phyloP scores from a whole-genome alignment of 2,113 vertebrate species.

The Hippoglossus stenolepis region DNA sequence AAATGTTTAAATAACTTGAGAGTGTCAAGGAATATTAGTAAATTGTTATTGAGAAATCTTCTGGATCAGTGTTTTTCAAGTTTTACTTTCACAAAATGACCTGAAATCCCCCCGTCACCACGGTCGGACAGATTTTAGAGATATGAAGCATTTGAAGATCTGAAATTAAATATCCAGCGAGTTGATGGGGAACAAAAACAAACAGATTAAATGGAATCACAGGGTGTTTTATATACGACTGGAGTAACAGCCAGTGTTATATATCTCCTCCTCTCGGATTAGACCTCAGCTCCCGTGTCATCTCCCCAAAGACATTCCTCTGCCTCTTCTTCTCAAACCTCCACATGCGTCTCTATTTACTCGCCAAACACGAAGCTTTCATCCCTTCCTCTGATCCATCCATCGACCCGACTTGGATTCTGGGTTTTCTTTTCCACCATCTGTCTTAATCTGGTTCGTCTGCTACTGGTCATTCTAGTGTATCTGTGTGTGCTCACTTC shows the following conservation, averaged over 20 bases:
- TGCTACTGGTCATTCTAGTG: slow-evolving; percentile 6
- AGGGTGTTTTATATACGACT: background rate
- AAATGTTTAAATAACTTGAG: no score
- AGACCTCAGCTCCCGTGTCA: slow-evolving; percentile 8
- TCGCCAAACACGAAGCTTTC: slow-evolving; percentile 4
- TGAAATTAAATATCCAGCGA: no score
- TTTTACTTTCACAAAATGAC: no score
- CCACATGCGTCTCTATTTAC: background rate
- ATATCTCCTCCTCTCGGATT: background rate
- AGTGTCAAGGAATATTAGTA: no score
- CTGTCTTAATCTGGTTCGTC: slow-evolving; percentile 17
- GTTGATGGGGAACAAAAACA: no score
- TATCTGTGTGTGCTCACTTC: slow-evolving; percentile 18
- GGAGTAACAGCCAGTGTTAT: slow-evolving; percentile 10
- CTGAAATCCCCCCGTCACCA: no score
- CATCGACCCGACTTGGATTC: background rate
- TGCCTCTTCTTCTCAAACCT: background rate
- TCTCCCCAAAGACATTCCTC: background rate
- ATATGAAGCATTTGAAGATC: no score
- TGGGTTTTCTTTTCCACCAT: background rate
- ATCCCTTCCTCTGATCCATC: background rate
- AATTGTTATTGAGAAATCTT: no score
- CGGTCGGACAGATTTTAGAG: no score
- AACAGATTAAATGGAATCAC: background rate
- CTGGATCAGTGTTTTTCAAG: no score